phyloP scores from a whole-genome alignment of 2,888 invertebrate genomes.

The Lamproptera curius region DNA sequence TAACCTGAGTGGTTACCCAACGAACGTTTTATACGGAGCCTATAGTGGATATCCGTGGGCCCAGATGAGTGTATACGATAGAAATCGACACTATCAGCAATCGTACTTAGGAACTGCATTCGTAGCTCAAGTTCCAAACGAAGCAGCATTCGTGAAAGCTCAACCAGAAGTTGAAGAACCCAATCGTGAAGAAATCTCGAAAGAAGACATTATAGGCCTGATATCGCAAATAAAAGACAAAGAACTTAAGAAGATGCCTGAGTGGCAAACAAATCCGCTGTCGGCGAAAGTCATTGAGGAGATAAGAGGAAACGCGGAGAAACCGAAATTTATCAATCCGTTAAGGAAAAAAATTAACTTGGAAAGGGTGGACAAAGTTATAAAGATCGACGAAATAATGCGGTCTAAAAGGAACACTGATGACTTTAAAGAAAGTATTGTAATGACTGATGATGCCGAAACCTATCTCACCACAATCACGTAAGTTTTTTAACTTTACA shows the following conservation, averaged over 20 bases:
- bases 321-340: slow-evolving; percentile 41
- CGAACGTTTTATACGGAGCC: slow-evolving; percentile 24
- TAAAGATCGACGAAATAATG: slow-evolving; percentile 44
- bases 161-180: slow-evolving; percentile 29
- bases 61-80: slow-evolving; percentile 33
- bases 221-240: slow-evolving; percentile 21
- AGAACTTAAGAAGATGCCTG: slow-evolving; percentile 28
- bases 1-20: slow-evolving; percentile 33
- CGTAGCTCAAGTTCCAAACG: slow-evolving; percentile 25
- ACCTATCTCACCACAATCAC: slow-evolving; percentile 48
- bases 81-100: slow-evolving; percentile 28
- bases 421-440: not conserved
- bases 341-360: slow-evolving; percentile 52
- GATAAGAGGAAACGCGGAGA: slow-evolving; percentile 49
- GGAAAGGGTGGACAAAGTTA: slow-evolving; percentile 53
- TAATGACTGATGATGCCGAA: slow-evolving; percentile 34
- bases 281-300: slow-evolving; percentile 48
- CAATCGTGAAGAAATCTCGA: slow-evolving; percentile 21
- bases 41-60: slow-evolving; percentile 36
- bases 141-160: slow-evolving; percentile 31
- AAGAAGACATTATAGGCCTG: slow-evolving; percentile 19
- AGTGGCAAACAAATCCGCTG: slow-evolving; percentile 57
- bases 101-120: slow-evolving; percentile 28
- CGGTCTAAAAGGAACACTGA: slow-evolving; percentile 40
- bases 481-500: too few species aligned